Conservation (phyloP, 2,888 invertebrate genomes). For the Parascotia fuliginaria region DNA sequence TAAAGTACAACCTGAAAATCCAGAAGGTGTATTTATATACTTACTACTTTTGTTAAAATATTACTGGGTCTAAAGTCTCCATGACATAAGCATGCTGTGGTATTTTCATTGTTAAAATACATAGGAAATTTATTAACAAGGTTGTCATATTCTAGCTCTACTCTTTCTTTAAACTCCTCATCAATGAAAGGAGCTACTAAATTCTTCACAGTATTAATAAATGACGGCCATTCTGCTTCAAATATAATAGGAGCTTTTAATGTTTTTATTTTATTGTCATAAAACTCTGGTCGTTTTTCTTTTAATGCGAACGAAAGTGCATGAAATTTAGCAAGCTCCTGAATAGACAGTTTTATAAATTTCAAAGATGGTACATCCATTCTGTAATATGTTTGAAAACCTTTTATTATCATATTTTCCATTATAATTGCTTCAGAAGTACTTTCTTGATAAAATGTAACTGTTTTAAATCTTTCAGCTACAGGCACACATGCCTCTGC, state of each 20-base stretch:
- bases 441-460: conserved; percentile 53
- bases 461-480: conserved; percentile 51
- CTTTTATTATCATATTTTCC: conserved; percentile 58
- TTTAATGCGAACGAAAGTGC: conserved; percentile 57
- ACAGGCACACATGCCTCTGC: conserved; percentile 50
- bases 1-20: too few relatives aligned
- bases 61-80: conserved; percentile 49
- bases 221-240: conserved; percentile 45
- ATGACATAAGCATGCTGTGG: conserved; percentile 50
- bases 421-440: conserved; percentile 52
- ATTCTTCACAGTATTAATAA: conserved; percentile 37
- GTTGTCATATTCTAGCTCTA: conserved; percentile 32
- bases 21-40: too few relatives aligned
- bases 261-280: conserved; percentile 44
- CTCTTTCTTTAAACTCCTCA: conserved; percentile 36
- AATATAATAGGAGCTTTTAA: conserved; percentile 35
- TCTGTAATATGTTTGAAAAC: conserved; percentile 51
- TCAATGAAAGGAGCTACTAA: conserved; percentile 38
- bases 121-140: conserved; percentile 39
- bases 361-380: conserved; percentile 53
- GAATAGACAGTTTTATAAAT: conserved; percentile 55
- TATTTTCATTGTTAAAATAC: conserved; percentile 40
- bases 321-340: conserved; percentile 52
- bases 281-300: conserved; percentile 51
- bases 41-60: conserved; percentile 25